Percentiles rank a stretch among this genome's conserved stretches.
Conservation (phyloP, 2,888 invertebrate genomes). For the Phorcus lineatus region DNA sequence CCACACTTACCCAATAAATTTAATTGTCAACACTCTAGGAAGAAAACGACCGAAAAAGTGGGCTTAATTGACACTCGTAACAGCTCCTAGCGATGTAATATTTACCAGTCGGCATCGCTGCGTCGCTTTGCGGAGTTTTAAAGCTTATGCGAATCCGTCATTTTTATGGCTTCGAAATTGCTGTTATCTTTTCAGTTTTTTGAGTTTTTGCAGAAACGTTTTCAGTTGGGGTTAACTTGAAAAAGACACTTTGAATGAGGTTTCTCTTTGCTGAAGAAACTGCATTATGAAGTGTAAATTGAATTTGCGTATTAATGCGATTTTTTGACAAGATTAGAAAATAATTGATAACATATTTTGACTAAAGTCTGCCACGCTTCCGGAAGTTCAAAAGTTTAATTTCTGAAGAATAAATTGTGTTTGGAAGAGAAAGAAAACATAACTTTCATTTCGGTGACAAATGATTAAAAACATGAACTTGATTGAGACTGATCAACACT, state of each 20-base stretch:
- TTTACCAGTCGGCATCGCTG: background rate
- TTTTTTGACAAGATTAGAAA: background rate
- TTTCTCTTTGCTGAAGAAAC: background rate
- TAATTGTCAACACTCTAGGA: background rate
- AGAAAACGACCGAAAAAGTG: background rate
- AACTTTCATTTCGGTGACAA: no score
- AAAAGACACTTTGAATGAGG: background rate
- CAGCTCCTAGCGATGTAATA: background rate
- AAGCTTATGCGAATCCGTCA: no score
- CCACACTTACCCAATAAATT: slow-evolving; percentile 3
- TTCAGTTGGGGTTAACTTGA: background rate
- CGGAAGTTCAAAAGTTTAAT: no score
- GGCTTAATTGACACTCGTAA: background rate
- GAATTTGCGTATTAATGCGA: slow-evolving; percentile 7
- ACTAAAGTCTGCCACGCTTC: no score
- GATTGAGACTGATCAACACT: no score
- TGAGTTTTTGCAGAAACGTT: background rate
- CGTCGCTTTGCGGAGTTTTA: background rate
- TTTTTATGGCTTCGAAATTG: no score
- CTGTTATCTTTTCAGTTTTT: background rate
- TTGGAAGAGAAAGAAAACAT: no score
- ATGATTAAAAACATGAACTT: no score
- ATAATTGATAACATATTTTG: no score
- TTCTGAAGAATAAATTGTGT: no score
- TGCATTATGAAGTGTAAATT: slow-evolving; percentile 5